Conservation (phyloP, 2,113 vertebrate species). For the Lucifuga dentata region DNA sequence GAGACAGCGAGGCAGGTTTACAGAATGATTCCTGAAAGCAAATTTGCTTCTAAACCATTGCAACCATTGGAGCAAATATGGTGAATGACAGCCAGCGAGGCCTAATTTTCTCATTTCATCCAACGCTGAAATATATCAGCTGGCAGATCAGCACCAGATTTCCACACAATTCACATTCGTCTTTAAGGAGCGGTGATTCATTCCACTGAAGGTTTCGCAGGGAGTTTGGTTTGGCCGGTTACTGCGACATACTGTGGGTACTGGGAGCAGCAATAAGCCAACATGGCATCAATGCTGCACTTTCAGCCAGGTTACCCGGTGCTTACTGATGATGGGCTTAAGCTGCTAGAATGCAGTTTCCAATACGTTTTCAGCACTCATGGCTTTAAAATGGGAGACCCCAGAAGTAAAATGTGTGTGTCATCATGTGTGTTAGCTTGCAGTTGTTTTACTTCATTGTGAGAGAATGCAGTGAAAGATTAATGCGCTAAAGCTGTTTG, state of each 20-base stretch:
- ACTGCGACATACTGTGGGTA: conserved; percentile 12
- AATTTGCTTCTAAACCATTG: not conserved
- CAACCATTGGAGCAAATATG: not conserved
- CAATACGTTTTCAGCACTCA: conserved; percentile 14
- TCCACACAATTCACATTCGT: conserved; percentile 18
- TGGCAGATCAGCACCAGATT: conserved; percentile 6
- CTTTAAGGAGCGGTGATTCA: conserved; percentile 11
- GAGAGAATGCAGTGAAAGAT: not conserved
- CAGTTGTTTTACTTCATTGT: conserved; percentile 19
- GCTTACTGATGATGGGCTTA: conserved; percentile 8
- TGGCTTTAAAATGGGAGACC: conserved; percentile 20
- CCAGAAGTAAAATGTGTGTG: conserved; percentile 9
- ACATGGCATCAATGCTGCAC: conserved; percentile 23
- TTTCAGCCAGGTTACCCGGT: conserved; percentile 25
- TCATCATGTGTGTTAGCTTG: conserved; percentile 1
- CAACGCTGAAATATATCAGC: not conserved
- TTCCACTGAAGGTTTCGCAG: conserved; percentile 41
- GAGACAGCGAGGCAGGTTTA: not conserved
- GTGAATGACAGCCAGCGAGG: not conserved
- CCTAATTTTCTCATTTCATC: conserved; percentile 18
- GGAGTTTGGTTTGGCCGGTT: conserved; percentile 15
- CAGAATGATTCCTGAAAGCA: not conserved
- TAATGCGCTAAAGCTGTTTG: no score
- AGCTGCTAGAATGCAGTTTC: conserved; percentile 26
- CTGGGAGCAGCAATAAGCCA: conserved; percentile 20